Evolutionary conservation across 2,888 invertebrate genomes (phyloP), one percentile per base, ranked within the genome.

Genomic region (Balanococcus diminutus): DNA sequence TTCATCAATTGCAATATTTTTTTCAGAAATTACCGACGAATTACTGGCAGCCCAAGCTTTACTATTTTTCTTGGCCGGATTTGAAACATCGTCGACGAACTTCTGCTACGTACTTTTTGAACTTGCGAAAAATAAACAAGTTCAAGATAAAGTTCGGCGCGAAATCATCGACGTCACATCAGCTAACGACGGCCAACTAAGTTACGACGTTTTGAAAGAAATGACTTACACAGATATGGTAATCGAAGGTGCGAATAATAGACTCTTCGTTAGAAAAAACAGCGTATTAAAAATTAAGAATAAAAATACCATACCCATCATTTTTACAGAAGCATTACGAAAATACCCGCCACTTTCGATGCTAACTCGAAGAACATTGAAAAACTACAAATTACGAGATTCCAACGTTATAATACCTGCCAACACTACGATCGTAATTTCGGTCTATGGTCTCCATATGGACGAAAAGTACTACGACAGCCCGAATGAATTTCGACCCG

Each of bases 401-500:
- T 87, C 87, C n/a, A 83, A 87, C 5, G 32, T 87, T 0, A 81
- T 87, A 14, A 87, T 88, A 19, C 87, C 87, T 28, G 87, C 87
- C 39, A 88, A 87, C 0, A 91, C 91, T 0, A 88, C 90, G 14
- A 89, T 93, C 3, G 90, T 92, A 22, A 91, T 93, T 67, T 92
- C 93, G 14, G 90, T 91, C 11, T 91, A 92, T 87, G 91, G 92
- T 31, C 91, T 93, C 87, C 93, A 93, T 87, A 92, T 91, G 89
- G 93, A 93, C 88, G 91, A 92, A 0, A 90, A 92, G 1, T 90
- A 92, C 88, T 93, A 92, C 87, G 92, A 92, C 0, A 91, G 94
- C 8, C 94, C 94, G 0, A 91, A 92, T 0, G 90, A 90, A 42
- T 94, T 93, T 87, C 91, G 92, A 81, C 93, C 93, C 0, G 92